Conservation (phyloP, 2,113 vertebrate genomes). For the Cervus canadensis region DNA sequence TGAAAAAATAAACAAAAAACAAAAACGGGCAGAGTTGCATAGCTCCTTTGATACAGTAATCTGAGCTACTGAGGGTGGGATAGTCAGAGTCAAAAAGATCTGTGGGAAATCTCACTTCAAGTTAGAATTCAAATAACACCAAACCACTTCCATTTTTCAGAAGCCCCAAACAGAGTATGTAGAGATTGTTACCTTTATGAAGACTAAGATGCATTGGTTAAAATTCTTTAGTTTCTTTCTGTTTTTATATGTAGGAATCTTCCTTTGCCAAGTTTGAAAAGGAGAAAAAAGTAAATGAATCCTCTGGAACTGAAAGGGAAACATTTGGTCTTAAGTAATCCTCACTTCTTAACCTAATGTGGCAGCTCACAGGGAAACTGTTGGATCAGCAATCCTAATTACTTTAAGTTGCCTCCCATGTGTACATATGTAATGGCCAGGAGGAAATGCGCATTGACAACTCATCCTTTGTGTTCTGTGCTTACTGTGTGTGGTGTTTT, state of each 20-base stretch:
- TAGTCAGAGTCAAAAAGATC: not conserved
- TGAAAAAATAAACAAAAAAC: conserved; percentile 1
- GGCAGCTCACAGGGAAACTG: conserved; percentile 54
- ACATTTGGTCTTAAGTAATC: conserved; percentile 48
- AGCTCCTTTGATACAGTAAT: not conserved
- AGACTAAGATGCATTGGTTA: not conserved
- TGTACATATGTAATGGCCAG: not conserved
- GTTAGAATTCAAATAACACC: not conserved
- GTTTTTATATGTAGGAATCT: conserved; percentile 8
- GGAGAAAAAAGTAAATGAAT: conserved; percentile 25
- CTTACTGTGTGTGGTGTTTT: not conserved
- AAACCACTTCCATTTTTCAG: not conserved
- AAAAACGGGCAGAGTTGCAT: not conserved
- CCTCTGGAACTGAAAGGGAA: conserved; percentile 45
- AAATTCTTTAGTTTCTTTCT: not conserved
- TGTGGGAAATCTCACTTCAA: not conserved
- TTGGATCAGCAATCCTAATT: not conserved
- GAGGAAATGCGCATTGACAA: not conserved
- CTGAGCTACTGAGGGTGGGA: not conserved
- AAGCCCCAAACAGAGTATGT: not conserved
- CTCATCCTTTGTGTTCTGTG: not conserved
- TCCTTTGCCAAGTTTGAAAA: conserved; percentile 28
- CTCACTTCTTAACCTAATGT: conserved; percentile 53
- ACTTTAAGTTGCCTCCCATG: conserved; percentile 11
- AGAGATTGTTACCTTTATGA: not conserved